phyloP scores from a whole-genome alignment of 1,140 invertebrate species.

The Saccostrea echinata region DNA sequence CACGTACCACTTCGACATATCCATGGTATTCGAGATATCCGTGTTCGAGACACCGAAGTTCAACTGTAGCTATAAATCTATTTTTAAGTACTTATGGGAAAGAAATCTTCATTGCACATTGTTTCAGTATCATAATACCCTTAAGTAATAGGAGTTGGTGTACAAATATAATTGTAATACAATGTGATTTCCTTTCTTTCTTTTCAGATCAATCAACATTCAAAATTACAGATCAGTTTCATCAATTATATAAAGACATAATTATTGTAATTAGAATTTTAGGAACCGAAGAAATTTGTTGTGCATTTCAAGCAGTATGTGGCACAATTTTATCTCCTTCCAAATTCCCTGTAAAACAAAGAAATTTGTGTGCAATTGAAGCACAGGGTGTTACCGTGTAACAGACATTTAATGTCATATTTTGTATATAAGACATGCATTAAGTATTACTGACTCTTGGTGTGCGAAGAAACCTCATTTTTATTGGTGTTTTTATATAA shows the following conservation, averaged over 20 bases:
- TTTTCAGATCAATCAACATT: slow-evolving; percentile 71
- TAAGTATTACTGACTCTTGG: not conserved
- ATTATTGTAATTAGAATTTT: not conserved
- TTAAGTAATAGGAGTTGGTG: too few relatives aligned
- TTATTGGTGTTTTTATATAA: slow-evolving; percentile 25
- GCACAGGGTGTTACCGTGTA: not conserved
- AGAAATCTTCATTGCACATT: not conserved
- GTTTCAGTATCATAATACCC: too few relatives aligned
- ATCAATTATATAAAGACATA: slow-evolving; percentile 52
- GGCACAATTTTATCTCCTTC: slow-evolving; percentile 3
- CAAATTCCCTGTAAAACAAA: slow-evolving; percentile 11
- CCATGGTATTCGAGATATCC: too few relatives aligned
- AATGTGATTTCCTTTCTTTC: slow-evolving; percentile 28
- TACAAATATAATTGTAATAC: too few relatives aligned
- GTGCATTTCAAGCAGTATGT: not conserved
- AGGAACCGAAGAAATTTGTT: not conserved
- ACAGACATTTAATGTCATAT: slow-evolving; percentile 1
- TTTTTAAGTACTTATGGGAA: too few relatives aligned
- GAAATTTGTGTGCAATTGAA: not conserved
- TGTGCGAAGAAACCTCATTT: not conserved
- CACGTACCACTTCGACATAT: too few relatives aligned
- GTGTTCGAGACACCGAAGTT: too few relatives aligned
- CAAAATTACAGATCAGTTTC: slow-evolving; percentile 72
- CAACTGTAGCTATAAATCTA: too few relatives aligned
- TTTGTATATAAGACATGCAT: slow-evolving; percentile 3